Base-by-base conservation (phyloP, 2,113 vertebrate genomes). In the Tangachromis dhanisi region DNA sequence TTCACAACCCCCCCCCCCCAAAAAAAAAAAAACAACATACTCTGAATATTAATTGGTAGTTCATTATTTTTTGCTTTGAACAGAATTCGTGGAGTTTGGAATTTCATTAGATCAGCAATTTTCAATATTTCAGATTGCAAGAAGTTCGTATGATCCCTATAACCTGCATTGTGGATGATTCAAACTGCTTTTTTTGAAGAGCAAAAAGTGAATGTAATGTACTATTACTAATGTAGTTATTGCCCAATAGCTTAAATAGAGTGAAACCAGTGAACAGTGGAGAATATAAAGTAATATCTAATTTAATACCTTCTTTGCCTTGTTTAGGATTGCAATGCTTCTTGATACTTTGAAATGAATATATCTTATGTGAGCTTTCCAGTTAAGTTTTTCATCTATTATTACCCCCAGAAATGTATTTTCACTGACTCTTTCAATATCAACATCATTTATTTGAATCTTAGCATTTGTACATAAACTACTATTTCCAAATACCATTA, bases 1-100 rank as follows among this genome's bases (percentile, higher is more conserved):
- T n/a, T n/a, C n/a, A 24, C 24, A 24, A 3, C 24, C 24, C 0
- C 4, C 5, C 42, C n/a, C n/a, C n/a, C n/a, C n/a, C n/a, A n/a
- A n/a, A n/a, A 1, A 2, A 13, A 16, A 16, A n/a, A 51, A 10
- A 51, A 51, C 10, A 54, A 21, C n/a, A 11, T 54, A 21, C 51
- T 11, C 9, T 54, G 51, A 54, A 54, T 54, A 54, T 54, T 54
- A 54, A 21, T 11, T 54, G n/a, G 51, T 54, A 54, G 5, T 54
- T 54, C 51, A 54, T 54, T 54, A 21, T 54, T 21, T 21, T 54
- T 21, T 21, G n/a, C n/a, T 54, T 54, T 21, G 51, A 54, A 54
- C n/a, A 21, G 51, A 54, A 54, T 54, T 54, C 21, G 51, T 11
- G n/a, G 2, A 11, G 51, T 54, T 21, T 54, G 51, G 6, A 53